Evolutionary conservation across 2,888 invertebrate genomes (phyloP), one percentile per base, ranked within the genome.

Genomic region (Rotaria magnacalcarata): DNA sequence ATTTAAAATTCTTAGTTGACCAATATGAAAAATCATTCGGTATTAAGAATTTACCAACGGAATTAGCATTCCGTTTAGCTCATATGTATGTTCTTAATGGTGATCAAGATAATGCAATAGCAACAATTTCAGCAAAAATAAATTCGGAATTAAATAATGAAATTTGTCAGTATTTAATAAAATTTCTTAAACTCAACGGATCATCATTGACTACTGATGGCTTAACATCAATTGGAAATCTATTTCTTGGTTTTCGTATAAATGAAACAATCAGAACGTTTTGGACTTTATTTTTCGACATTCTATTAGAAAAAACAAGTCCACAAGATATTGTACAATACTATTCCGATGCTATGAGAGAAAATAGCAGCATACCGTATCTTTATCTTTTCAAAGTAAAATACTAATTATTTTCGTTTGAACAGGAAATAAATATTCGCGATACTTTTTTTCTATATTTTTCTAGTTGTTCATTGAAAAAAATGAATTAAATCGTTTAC

Each of bases 41-140:
- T n/a, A 21, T 80, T 80, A 10, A 2, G 16, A 43, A 80, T 47
- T 47, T 80, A 47, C 41, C 75, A 80, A 0, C 24, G 1, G 47
- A 80, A 47, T 80, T 80, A 80, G 47, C 47, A 80, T 80, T 80
- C 47, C 47, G 75, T 80, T 67, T 67, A 47, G 41, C 75, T 34
- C 43, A 47, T 47, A 80, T 80, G 47, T 7, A 43, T 21, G 7
- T 47, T 34, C 11, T 67, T 19, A 67, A 16, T 47, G 47, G 75
- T n/a, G 75, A 80, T 80, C 43, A 80, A 47, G 47, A 80, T 1
- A 80, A 6, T 80, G 47, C 75, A 43, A 21, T 80, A 6, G 47
- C 21, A 80, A 47, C 47, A 6, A 80, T 80, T 10, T 47, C 47
- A 24, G 24, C 43, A 47, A 80, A 24, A 80, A 24, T 80, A 10